Evolutionary conservation across 2,888 invertebrate species (phyloP), one percentile per base, ranked within the genome.

Genomic region (Meganola albula): DNA sequence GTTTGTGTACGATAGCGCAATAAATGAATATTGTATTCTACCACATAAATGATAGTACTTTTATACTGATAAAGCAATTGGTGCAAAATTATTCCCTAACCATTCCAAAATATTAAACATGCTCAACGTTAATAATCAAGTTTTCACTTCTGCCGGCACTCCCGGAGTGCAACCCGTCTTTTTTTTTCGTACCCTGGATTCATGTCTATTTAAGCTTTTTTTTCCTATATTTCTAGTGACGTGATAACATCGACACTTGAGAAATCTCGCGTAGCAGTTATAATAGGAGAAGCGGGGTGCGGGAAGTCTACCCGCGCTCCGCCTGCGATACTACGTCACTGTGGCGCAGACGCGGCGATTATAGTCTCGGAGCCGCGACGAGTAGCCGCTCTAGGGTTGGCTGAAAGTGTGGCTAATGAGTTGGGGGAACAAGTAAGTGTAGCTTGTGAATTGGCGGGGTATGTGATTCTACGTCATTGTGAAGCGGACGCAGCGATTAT

Each of bases 231-330:
- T 40, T 40, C 8, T 68, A 84, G 83, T 1, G 43, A 68, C 0
- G 23, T 68, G 46, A 90, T 92, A 52, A 71, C 88, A 3, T 57
- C 87, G 8, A 63, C 84, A 0, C 46, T 92, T 1, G 54, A 77
- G 7, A 49, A 75, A 0, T 87, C 88, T 40, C 84, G 84, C 14
- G 88, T 90, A 0, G 41, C 89, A 1, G 78, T 93, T 2, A 77
- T 93, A 24, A 89, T 90, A 36, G 93, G 92, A 0, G 90, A 91
- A 36, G 91, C 92, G 0, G 92, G 92, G 0, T 92, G 92, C 61
- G 93, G 93, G 0, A 93, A 93, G 62, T 92, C 92, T 12, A 92
- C 91, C 0, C 87, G 92, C 30, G 88, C 90, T 4, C 92, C 93
- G 0, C 90, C 91, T 23, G 72, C 70, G 51, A 52, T 91, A 63